phyloP scores from a whole-genome alignment of 2,797 vertebrate genomes.

The Forpus xanthops region DNA sequence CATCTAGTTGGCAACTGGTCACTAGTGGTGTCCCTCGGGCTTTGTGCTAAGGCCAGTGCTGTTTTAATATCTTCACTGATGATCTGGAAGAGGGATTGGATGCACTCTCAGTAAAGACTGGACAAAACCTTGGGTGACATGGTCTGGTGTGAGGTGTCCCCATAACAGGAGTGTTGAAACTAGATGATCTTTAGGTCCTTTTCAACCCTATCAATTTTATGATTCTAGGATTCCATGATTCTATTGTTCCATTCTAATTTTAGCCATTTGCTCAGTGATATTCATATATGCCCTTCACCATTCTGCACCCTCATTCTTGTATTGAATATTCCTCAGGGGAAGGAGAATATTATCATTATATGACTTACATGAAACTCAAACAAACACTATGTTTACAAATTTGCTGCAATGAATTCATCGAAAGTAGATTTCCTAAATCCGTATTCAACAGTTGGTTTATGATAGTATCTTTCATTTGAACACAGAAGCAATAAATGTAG shows the following conservation, averaged over 20 bases:
- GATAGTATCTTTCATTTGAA: background rate
- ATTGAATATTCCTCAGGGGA: background rate
- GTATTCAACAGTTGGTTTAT: background rate
- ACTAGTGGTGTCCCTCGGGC: background rate
- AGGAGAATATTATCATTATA: background rate
- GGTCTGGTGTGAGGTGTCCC: background rate
- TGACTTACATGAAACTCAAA: background rate
- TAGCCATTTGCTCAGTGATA: background rate
- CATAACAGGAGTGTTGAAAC: background rate
- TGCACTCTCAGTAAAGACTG: background rate
- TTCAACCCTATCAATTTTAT: background rate
- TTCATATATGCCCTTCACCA: background rate
- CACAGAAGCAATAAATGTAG: background rate
- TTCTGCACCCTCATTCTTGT: background rate
- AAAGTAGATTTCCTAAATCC: background rate
- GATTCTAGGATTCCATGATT: background rate
- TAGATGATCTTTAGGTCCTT: background rate
- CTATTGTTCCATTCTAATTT: background rate
- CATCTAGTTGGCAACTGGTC: background rate
- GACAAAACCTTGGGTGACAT: background rate
- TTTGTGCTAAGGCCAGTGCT: background rate
- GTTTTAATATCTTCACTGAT: background rate
- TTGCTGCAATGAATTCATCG: background rate
- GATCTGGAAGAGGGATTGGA: background rate
- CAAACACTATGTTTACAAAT: background rate